Base-by-base conservation (phyloP, 2,797 vertebrate species). In the Sebastes oblongus region DNA sequence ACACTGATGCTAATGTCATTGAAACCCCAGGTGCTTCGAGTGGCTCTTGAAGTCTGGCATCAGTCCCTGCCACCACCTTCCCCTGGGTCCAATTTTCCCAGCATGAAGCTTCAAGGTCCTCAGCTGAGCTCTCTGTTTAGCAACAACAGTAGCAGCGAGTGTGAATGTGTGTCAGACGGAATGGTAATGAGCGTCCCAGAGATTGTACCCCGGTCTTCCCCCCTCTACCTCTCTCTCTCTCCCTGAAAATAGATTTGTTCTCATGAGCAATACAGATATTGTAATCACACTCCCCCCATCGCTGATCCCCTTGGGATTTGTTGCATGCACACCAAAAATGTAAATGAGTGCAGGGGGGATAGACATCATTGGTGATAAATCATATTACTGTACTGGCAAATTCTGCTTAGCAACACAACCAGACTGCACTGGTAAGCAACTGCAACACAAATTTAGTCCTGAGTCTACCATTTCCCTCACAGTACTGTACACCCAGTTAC, bases 71-170 rank as follows among this genome's bases (percentile, higher is more conserved):
- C 55, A 78, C 58, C 79, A 56, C 56, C 56, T 66, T 88, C 92
- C 90, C 93, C 54, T 72, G 90, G 87, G 94, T 78, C 92, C 93
- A 94, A 94, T 94, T 95, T 92, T 85, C 88, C 84, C 70, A 10
- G 80, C 83, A 72, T 81, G 89, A 90, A 85, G 79, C 92, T 93
- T 93, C 89, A 90, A 92, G 88, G 92, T 90, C 89, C 90, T 90
- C 85, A 86, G 89, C 88, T 91, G 91, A 94, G 91, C 78, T 91
- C 89, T 91, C 78, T 91, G 89, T 94, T 92, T 92, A 90, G 86
- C 80, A 83, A 86, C 87, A 89, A 88, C 86, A 84, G 81, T 64
- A 81, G 77, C 83, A 75, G 77, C n/a, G 72, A 88, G 82, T 80
- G 77, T 25, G 90, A 84, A 86, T 84, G 77, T 85, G 77, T 88